These are phyloP conservation scores for Microtus ochrogaster DNA, from an alignment of 2,113 vertebrate genomes.

Conservation along the genomic window DNA sequence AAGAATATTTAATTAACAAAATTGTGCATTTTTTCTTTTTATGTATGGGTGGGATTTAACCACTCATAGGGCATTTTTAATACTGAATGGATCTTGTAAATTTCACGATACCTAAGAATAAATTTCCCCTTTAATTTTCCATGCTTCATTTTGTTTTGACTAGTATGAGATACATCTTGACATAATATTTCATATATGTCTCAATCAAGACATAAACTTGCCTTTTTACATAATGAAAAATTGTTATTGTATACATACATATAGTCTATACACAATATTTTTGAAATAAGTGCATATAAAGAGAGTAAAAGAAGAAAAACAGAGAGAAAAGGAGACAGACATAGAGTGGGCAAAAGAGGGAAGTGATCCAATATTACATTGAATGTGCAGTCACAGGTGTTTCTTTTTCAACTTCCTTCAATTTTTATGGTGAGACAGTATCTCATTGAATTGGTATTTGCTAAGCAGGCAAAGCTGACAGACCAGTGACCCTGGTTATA, in stretches of 20 bases:
- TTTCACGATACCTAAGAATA: constrained; percentile 12
- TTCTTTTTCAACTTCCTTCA: neutral
- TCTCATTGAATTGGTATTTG: neutral
- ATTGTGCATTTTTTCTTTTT: neutral
- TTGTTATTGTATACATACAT: neutral
- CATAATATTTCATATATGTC: neutral
- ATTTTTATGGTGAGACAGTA: neutral
- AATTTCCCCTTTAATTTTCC: constrained; percentile 40
- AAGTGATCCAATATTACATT: neutral
- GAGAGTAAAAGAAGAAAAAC: neutral
- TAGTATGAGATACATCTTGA: constrained; percentile 25
- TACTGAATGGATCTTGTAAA: constrained; percentile 20
- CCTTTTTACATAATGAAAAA: neutral
- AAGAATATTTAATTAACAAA: neutral
- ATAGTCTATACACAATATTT: neutral
- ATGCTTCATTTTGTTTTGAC: neutral
- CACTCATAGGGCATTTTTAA: neutral
- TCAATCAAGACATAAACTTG: neutral
- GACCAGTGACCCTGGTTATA: neutral
- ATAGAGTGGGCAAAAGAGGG: neutral
- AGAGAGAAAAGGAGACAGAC: neutral
- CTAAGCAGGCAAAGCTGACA: neutral
- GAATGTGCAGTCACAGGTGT: neutral
- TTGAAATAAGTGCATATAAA: neutral
- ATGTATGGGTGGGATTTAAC: neutral